These are phyloP conservation scores for Zosterops borbonicus DNA, from an alignment of 2,113 vertebrate species.

Conservation along the genomic window DNA sequence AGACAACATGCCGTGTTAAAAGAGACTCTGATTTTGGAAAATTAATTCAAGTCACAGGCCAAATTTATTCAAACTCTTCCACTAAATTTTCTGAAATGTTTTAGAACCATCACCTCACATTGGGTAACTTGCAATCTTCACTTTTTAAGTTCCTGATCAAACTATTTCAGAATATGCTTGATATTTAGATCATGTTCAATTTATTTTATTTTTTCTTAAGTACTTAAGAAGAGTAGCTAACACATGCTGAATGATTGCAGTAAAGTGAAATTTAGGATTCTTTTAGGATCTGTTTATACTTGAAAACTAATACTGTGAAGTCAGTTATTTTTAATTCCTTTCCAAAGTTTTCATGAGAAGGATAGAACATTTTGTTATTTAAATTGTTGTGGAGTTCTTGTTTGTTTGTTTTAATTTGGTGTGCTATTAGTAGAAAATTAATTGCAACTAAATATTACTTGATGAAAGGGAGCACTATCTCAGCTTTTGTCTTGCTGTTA, in stretches of 20 bases:
- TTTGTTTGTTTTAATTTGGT: neutral
- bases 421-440: neutral
- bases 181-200: neutral
- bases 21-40: neutral
- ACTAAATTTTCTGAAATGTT: neutral
- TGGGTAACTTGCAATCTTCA: neutral
- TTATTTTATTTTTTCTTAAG: neutral
- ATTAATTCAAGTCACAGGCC: neutral
- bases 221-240: neutral
- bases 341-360: neutral
- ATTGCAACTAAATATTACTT: neutral
- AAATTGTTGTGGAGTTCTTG: neutral
- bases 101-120: neutral
- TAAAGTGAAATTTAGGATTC: neutral
- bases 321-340: neutral
- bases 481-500: neutral
- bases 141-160: neutral
- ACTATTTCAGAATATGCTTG: neutral
- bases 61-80: neutral
- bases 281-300: neutral
- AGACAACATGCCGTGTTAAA: neutral
- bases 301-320: neutral
- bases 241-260: neutral
- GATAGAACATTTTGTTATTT: neutral
- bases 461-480: neutral